These are phyloP conservation scores for Lepidocyrtinus sp. DNA, from an alignment of 2,888 invertebrate genomes.

Conservation along the genomic window DNA sequence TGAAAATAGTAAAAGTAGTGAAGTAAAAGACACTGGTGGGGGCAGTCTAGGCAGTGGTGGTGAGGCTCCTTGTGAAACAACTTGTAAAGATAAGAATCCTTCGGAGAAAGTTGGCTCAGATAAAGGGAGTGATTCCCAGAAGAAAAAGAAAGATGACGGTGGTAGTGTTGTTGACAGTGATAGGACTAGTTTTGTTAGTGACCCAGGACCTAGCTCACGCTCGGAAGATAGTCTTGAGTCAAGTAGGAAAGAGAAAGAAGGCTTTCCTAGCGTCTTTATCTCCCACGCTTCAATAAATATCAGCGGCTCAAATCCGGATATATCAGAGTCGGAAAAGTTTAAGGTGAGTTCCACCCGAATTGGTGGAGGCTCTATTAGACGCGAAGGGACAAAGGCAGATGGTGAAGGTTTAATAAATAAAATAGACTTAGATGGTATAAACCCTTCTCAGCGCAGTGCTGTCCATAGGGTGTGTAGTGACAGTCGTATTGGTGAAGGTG, in stretches of 20 bases:
- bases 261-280: conserved; percentile 61
- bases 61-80: not conserved
- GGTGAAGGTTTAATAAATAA: conserved; percentile 23
- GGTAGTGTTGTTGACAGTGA: conserved; percentile 46
- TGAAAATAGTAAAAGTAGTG: not conserved
- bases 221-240: conserved; percentile 42
- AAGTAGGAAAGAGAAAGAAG: conserved; percentile 55
- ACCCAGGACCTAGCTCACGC: conserved; percentile 58
- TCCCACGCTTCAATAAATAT: conserved; percentile 62
- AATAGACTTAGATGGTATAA: conserved; percentile 41
- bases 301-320: conserved; percentile 54
- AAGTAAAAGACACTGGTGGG: conserved; percentile 21
- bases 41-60: not conserved
- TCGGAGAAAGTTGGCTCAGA: not conserved
- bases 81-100: not conserved
- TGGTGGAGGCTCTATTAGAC: not conserved
- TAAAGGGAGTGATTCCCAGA: conserved; percentile 9
- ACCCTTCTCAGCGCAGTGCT: conserved; percentile 40
- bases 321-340: conserved; percentile 50
- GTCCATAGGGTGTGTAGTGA: conserved; percentile 62
- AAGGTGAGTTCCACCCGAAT: conserved; percentile 23
- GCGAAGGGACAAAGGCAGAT: not conserved
- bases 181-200: conserved; percentile 53
- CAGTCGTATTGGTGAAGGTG: conserved; percentile 64
- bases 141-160: conserved; percentile 40